Conservation (phyloP, 2,113 vertebrate genomes). For the Corapipo altera region DNA sequence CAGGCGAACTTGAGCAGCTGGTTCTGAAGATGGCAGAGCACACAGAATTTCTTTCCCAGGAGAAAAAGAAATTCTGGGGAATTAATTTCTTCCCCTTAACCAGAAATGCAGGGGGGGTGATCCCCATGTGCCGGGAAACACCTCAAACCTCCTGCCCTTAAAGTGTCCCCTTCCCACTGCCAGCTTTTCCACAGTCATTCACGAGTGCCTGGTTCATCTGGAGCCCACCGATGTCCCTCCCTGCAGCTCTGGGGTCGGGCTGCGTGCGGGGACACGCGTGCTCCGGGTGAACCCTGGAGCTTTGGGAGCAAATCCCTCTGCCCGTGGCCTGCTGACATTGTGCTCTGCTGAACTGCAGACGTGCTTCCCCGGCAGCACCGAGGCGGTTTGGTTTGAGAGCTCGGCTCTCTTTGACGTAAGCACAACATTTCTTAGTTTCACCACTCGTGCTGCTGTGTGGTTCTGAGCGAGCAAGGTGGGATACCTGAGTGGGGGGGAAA, state of each 20-base stretch:
- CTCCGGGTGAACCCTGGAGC: not conserved
- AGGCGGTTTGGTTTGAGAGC: slow-evolving; percentile 19
- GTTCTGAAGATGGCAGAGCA: not conserved
- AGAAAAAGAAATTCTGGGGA: too few relatives aligned
- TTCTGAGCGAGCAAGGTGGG: not conserved
- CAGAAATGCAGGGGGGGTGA: not conserved
- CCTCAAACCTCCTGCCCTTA: not conserved
- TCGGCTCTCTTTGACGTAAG: slow-evolving; percentile 28
- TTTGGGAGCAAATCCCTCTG: not conserved
- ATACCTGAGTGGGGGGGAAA: not conserved
- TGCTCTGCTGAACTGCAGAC: slow-evolving; percentile 4
- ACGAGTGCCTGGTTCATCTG: not conserved
- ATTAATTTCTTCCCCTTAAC: not conserved
- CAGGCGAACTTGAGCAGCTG: not conserved
- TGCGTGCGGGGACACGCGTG: not conserved
- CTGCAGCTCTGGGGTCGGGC: not conserved
- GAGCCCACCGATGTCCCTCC: not conserved
- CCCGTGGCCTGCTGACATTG: not conserved
- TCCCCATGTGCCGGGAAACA: not conserved
- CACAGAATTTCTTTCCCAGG: not conserved
- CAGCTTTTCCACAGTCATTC: rapidly evolving
- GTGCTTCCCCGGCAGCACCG: slow-evolving; percentile 19
- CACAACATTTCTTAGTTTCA: slow-evolving; percentile 54
- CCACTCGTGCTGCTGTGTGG: not conserved
- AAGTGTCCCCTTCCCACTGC: not conserved